Conservation (phyloP, 1,140 invertebrate species). For the Drosophila grimshawi region DNA sequence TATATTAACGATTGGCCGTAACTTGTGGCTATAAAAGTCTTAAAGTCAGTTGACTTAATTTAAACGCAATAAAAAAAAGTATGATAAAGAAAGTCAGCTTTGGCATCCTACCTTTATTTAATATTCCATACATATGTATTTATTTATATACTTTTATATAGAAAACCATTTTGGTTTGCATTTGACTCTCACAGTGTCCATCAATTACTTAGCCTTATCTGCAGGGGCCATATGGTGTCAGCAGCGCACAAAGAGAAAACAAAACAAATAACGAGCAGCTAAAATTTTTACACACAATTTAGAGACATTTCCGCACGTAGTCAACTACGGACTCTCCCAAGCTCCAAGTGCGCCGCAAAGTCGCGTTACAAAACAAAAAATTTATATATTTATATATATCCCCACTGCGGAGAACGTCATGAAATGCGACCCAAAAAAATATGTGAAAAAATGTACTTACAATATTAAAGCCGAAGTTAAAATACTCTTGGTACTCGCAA, state of each 20-base stretch:
- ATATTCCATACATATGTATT: neutral
- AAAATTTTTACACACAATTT: conserved; percentile 82
- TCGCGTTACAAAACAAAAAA: conserved; percentile 46
- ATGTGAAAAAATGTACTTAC: neutral
- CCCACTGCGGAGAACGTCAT: conserved; percentile 59
- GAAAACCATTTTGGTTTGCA: conserved; percentile 35
- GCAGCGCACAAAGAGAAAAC: conserved; percentile 19
- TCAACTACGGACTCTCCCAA: conserved; percentile 31
- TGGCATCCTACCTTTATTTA: neutral
- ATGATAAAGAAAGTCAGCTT: neutral
- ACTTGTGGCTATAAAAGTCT: conserved; percentile 21
- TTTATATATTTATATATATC: conserved; percentile 38
- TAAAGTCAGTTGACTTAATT: neutral
- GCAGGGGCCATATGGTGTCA: conserved; percentile 74
- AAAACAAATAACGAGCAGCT: conserved; percentile 64
- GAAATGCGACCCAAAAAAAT: conserved; percentile 48
- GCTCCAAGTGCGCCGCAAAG: conserved; percentile 59
- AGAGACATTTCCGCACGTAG: conserved; percentile 79
- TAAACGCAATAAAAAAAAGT: neutral
- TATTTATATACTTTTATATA: conserved; percentile 16
- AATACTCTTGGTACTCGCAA: conserved; percentile 5
- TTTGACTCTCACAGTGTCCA: conserved; percentile 56
- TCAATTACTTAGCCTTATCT: conserved; percentile 79
- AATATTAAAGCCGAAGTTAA: neutral
- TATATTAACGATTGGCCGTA: conserved; percentile 7